Conservation (phyloP, 2,888 invertebrate genomes). For the Isoperla grammatica region DNA sequence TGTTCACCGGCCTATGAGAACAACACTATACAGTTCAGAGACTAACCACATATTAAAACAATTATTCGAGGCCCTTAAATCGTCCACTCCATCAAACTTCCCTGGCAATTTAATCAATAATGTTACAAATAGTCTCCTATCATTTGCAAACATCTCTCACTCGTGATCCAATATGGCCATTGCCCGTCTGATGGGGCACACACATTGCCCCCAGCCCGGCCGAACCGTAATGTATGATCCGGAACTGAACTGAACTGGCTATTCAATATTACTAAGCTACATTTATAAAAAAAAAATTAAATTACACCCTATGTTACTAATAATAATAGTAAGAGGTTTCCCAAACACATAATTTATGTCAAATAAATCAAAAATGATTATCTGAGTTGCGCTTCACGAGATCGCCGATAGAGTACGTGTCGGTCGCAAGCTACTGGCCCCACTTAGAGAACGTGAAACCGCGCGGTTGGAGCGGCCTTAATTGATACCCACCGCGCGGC, state of each 20-base stretch:
- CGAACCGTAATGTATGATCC: conserved; percentile 9
- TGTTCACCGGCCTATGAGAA: no score
- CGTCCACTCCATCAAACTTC: no score
- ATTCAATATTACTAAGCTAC: conserved; percentile 1
- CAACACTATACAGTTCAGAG: no score
- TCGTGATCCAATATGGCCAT: conserved; percentile 3
- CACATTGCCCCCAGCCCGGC: background rate
- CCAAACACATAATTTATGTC: conserved; percentile 29
- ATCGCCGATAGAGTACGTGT: conserved; percentile 6
- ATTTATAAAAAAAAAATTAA: conserved; percentile 12
- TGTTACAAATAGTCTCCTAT: no score
- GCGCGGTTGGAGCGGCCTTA: no score
- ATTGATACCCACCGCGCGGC: no score
- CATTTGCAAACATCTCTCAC: background rate
- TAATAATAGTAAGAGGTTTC: conserved; percentile 15
- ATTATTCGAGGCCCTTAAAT: no score
- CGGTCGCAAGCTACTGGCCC: conserved; percentile 17
- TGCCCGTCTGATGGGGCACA: background rate
- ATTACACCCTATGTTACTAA: conserved; percentile 8
- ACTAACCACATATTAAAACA: no score
- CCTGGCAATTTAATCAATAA: no score
- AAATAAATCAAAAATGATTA: conserved; percentile 28
- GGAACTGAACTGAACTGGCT: conserved; percentile 19
- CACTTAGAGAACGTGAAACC: no score
- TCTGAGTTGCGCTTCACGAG: background rate